Evolutionary conservation across 2,797 vertebrate genomes (phyloP), one percentile per base, ranked within the genome.

Genomic region (Molossus molossus): DNA sequence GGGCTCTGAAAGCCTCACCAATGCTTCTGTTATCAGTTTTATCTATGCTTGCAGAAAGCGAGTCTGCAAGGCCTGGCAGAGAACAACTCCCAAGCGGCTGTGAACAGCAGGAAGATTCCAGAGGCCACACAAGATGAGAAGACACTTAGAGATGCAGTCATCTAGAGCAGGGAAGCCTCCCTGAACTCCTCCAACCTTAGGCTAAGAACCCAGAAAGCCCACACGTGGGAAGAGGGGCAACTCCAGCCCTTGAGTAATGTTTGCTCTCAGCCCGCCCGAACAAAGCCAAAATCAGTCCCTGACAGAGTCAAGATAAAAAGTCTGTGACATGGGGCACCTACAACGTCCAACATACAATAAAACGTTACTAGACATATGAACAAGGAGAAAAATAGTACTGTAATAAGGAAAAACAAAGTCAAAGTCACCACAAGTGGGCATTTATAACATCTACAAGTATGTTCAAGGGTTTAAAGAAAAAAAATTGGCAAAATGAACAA

Each of bases 21-120:
- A 21, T 1, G 18, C 60, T 29, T 15, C 25, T 2, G 1, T 14
- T 2, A 3, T 27, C 45, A 10, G 64, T 17, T 6, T 76, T 2
- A 3, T 15, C 5, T 17, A 7, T 14, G 5, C 0, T 1, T 1
- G 4, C 12, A 5, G 20, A 62, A 29, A 37, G 70, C 1, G 13
- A 25, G 60, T 13, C 67, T 15, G 0, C 0, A 17, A 40, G 60
- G n/a, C 60, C 25, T 18, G 29, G 5, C 18, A 23, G 37, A 65
- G 53, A 55, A 57, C 1, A 40, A 20, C 55, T 57, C 70, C 23
- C 0, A n/a, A 1, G 23, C 25, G 48, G 20, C 57, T 23, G 2
- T 9, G 29, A 40, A 40, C 37, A 27, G 69, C 9, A 87, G 50
- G 37, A 14, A 80, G 65, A 64, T 53, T 48, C 73, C 0, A 7